Evolutionary conservation across 2,113 vertebrate species (phyloP).

Genomic region (Atractosteus spatula): DNA sequence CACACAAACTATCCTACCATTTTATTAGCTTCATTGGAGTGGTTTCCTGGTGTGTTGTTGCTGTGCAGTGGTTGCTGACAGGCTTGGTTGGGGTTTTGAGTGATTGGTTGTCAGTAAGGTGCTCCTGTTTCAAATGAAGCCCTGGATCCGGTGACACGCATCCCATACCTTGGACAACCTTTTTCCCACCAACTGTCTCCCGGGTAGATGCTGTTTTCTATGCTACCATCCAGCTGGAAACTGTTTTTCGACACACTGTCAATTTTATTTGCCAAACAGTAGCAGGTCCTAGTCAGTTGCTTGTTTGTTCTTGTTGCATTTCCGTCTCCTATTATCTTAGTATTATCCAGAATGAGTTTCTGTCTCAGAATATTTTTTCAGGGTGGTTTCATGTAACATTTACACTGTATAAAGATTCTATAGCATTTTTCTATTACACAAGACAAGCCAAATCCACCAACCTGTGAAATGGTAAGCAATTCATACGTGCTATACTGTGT

Average conservation of each 20-base stretch:
- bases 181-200: not conserved
- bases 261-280: not conserved
- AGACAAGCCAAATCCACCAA: too few species aligned
- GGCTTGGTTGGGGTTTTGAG: slow-evolving; percentile 45
- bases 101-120: slow-evolving; percentile 61
- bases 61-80: slow-evolving; percentile 43
- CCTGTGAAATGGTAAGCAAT: too few species aligned
- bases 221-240: slow-evolving; percentile 35
- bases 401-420: too few species aligned
- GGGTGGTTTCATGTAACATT: too few species aligned
- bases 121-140: slow-evolving; percentile 61
- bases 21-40: not conserved
- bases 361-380: too few species aligned
- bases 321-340: too few species aligned
- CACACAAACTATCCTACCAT: slow-evolving; percentile 47
- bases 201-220: slow-evolving; percentile 1
- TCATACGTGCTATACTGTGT: too few species aligned
- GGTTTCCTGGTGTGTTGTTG: slow-evolving; percentile 28
- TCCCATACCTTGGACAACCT: slow-evolving; percentile 25
- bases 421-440: too few species aligned
- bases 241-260: slow-evolving; percentile 15
- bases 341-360: too few species aligned
- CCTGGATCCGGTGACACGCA: slow-evolving; percentile 56
- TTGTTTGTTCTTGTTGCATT: not conserved
- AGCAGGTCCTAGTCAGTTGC: not conserved